phyloP scores from a whole-genome alignment of 2,113 vertebrate species.

The Cynoglossus semilaevis region DNA sequence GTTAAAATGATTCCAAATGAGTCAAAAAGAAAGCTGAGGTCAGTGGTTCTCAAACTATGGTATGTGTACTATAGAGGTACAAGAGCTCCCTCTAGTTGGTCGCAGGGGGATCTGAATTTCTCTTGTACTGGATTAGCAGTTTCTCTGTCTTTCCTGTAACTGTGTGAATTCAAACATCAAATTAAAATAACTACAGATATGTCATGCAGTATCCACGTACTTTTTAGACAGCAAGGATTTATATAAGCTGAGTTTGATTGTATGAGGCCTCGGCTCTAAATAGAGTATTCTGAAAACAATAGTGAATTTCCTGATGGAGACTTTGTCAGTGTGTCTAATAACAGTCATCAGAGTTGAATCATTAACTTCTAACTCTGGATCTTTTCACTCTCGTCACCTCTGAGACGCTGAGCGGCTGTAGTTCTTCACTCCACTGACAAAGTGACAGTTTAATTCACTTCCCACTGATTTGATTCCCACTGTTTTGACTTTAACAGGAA shows the following conservation, averaged over 20 bases:
- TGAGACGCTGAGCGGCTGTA: constrained; percentile 24
- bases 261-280: constrained; percentile 33
- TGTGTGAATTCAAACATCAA: too few species aligned
- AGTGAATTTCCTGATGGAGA: constrained; percentile 42
- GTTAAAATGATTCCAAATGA: too few species aligned
- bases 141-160: too few species aligned
- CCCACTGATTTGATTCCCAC: constrained; percentile 26
- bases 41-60: not conserved
- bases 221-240: too few species aligned
- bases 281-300: constrained; percentile 36
- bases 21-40: too few species aligned
- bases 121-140: too few species aligned
- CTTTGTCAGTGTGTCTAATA: constrained; percentile 48
- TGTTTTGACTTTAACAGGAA: not conserved
- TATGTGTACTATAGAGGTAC: too few species aligned
- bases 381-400: constrained; percentile 44
- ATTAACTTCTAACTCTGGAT: constrained; percentile 45
- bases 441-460: constrained; percentile 56
- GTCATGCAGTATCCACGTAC: too few species aligned
- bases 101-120: too few species aligned
- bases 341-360: constrained; percentile 62
- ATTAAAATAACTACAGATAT: too few species aligned
- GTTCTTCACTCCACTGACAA: constrained; percentile 30
- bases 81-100: too few species aligned
- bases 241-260: not conserved